phyloP scores from a whole-genome alignment of 2,888 invertebrate genomes.

The Blastobasis adustella region DNA sequence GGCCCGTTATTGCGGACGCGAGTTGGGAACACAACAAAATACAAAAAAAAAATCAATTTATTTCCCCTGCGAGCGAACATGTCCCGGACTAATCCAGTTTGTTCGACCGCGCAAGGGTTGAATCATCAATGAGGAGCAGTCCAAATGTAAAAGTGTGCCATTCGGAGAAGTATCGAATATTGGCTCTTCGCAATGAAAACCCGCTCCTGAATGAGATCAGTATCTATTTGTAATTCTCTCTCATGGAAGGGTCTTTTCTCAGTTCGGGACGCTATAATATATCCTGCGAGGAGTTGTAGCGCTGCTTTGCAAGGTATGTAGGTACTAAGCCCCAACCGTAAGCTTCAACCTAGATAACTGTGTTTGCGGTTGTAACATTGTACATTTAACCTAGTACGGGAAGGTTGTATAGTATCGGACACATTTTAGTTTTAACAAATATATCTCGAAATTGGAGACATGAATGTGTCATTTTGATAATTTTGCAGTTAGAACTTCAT shows the following conservation, averaged over 20 bases:
- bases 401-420: no score
- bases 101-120: constrained; percentile 71
- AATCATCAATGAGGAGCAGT: constrained; percentile 68
- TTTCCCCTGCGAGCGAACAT: constrained; percentile 67
- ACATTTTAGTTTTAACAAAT: no score
- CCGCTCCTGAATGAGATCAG: constrained; percentile 41
- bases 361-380: no score
- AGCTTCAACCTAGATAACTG: no score
- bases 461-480: no score
- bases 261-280: no score
- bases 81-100: constrained; percentile 71
- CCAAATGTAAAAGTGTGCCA: constrained; percentile 63
- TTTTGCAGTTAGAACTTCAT: no score
- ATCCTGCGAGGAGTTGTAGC: no score
- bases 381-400: no score
- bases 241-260: constrained; percentile 14
- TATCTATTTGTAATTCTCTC: constrained; percentile 46
- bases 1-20: constrained; percentile 55
- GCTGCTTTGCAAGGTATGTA: no score
- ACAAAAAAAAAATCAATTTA: constrained; percentile 65
- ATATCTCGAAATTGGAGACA: no score
- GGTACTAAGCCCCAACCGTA: no score
- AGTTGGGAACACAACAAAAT: constrained; percentile 49
- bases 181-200: constrained; percentile 54
- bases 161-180: constrained; percentile 58